These are phyloP conservation scores for Indri indri DNA, from an alignment of 2,113 vertebrate species.

Conservation along the genomic window DNA sequence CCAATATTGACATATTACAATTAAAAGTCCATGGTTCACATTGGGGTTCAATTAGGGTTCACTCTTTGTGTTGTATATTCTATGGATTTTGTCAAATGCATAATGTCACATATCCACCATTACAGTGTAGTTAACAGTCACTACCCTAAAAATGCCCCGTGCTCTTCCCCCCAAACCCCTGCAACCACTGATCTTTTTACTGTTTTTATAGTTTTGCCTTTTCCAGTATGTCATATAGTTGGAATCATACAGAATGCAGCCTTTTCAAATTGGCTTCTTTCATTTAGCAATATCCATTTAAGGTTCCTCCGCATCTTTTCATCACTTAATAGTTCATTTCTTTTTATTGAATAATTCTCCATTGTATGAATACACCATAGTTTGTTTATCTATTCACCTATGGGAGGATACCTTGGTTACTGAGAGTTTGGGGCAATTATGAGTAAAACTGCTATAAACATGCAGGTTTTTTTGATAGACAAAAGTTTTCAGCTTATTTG, in stretches of 20 bases:
- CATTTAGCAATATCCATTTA: background rate
- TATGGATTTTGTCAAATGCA: background rate
- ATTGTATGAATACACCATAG: background rate
- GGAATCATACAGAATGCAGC: background rate
- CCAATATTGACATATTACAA: background rate
- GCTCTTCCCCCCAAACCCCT: background rate
- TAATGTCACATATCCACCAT: background rate
- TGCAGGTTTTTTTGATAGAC: background rate
- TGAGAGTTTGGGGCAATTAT: background rate
- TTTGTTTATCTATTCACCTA: background rate
- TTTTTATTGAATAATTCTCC: constrained; percentile 3
- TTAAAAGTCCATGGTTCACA: background rate
- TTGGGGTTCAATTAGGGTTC: background rate
- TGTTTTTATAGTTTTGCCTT: background rate
- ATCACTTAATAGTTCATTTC: background rate
- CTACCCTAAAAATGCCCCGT: background rate
- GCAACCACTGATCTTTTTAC: background rate
- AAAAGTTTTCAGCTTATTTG: background rate
- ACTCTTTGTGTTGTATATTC: background rate
- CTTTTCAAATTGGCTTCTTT: constrained; percentile 8
- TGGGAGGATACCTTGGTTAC: constrained; percentile 7
- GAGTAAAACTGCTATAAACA: background rate
- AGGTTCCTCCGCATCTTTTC: background rate
- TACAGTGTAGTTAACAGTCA: background rate
- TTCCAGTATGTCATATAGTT: constrained; percentile 21